phyloP scores from a whole-genome alignment of 1,140 invertebrate species.

The Goniozus legneri region DNA sequence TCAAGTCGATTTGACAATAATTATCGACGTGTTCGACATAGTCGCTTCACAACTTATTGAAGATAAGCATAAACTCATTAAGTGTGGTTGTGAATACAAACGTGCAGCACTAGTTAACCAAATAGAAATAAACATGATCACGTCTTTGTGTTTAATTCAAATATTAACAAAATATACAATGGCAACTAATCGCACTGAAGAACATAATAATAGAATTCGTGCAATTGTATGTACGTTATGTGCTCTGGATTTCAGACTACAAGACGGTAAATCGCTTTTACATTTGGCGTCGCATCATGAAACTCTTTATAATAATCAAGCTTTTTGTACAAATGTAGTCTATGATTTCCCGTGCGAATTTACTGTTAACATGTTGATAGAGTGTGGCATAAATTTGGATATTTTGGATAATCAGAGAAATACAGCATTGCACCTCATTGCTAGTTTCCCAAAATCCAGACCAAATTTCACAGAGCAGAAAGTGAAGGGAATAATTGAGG shows the following conservation, averaged over 20 bases:
- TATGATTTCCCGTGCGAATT: constrained; percentile 82
- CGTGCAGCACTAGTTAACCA: constrained; percentile 64
- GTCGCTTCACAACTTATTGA: constrained; percentile 71
- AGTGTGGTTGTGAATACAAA: constrained; percentile 66
- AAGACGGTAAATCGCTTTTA: constrained; percentile 75
- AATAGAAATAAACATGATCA: constrained; percentile 81
- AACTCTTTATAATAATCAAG: constrained; percentile 52
- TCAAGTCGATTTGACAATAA: constrained; percentile 57
- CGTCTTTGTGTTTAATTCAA: constrained; percentile 80
- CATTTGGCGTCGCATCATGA: constrained; percentile 81
- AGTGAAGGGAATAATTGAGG: constrained; percentile 69
- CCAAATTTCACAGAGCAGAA: constrained; percentile 52
- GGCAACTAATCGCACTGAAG: constrained; percentile 51
- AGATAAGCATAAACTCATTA: constrained; percentile 64
- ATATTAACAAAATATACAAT: constrained; percentile 74
- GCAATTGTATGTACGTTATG: constrained; percentile 66
- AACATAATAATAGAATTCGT: constrained; percentile 60
- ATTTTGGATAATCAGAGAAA: constrained; percentile 76
- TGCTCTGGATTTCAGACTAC: constrained; percentile 59
- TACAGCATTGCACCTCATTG: constrained; percentile 83
- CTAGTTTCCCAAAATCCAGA: constrained; percentile 67
- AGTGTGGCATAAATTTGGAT: constrained; percentile 82
- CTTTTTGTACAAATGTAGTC: constrained; percentile 54
- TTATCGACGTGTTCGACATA: constrained; percentile 70
- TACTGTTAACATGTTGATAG: constrained; percentile 73